Base-by-base conservation (phyloP, 2,113 vertebrate genomes). In the Mungos mungo region DNA sequence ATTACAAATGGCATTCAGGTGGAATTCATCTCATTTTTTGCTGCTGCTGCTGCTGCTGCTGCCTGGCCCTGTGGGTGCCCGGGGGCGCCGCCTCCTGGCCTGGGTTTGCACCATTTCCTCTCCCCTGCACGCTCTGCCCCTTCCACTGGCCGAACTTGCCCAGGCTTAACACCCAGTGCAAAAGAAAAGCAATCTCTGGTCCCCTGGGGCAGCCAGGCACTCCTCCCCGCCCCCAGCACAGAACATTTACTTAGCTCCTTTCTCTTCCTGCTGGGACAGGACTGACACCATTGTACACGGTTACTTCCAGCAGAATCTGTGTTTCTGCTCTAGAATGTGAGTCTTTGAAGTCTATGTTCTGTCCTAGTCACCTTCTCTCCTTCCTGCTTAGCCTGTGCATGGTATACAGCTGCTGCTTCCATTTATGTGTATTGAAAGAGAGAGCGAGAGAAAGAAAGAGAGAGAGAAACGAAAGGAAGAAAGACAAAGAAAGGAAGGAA, bases 51-150 rank as follows among this genome's bases (percentile, higher is more conserved):
- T 41, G 41, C 41, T 41, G 35, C 31, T 50, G 92, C 74, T 33
- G 88, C 38, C 45, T 1, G 27, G 21, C 74, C 7, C 31, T 52
- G 54, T n/a, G 0, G 68, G 66, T 4, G 50, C 27, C 23, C 12
- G 2, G 82, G 35, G 47, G 16, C n/a, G 9, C 2, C 0, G 19
- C 66, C 54, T 72, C 74, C 65, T 18, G 16, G 72, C 12, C 27
- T 23, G 23, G 63, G 33, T 12, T 13, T 31, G 29, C 14, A 69
- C 31, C 38, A 1, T 15, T 14, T 11, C 33, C 57, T 27, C 54
- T 66, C 60, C 74, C 21, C 3, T 3, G n/a, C 0, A 1, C 0
- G 0, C 63, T 68, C 41, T 6, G 23, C 6, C 21, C 9, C 52
- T 79, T 63, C 6, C 15, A 0, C 27, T 33, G 50, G 29, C 27